phyloP scores from a whole-genome alignment of 2,797 vertebrate species.

The Podarcis lilfordi region DNA sequence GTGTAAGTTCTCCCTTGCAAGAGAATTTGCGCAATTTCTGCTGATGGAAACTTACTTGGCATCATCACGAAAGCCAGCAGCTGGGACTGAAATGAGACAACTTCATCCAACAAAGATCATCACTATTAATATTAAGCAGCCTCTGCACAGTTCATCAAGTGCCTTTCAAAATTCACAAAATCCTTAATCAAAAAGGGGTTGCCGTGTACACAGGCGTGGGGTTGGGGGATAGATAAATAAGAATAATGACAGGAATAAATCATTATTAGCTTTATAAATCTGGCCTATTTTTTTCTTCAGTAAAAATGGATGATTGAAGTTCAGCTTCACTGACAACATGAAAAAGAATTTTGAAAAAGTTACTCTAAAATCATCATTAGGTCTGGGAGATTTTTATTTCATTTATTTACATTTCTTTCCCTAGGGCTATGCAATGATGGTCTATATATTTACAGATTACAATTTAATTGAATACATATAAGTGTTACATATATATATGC shows the following conservation, averaged over 20 bases:
- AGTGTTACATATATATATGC: no score
- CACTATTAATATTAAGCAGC: constrained; percentile 65
- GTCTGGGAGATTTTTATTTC: not conserved
- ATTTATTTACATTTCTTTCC: not conserved
- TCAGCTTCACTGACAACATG: constrained; percentile 24
- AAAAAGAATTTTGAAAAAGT: not conserved
- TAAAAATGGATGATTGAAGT: constrained; percentile 17
- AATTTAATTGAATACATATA: not conserved
- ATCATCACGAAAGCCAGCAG: constrained; percentile 42
- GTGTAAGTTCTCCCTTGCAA: not conserved
- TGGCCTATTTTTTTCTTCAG: not conserved
- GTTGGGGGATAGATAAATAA: constrained; percentile 48
- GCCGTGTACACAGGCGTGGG: not conserved
- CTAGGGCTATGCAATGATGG: not conserved
- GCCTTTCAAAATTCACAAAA: constrained; percentile 64
- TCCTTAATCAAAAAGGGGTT: constrained; percentile 54
- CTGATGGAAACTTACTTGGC: constrained; percentile 51
- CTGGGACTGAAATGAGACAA: constrained; percentile 46
- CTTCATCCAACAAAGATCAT: constrained; percentile 44
- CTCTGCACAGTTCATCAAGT: constrained; percentile 54
- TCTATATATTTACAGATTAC: not conserved
- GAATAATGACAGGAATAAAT: constrained; percentile 46
- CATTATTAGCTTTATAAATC: constrained; percentile 17
- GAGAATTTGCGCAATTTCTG: constrained; percentile 13
- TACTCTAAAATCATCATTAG: constrained; percentile 1